Conservation (phyloP, 1,140 invertebrate genomes). For the Drosophila orena region DNA sequence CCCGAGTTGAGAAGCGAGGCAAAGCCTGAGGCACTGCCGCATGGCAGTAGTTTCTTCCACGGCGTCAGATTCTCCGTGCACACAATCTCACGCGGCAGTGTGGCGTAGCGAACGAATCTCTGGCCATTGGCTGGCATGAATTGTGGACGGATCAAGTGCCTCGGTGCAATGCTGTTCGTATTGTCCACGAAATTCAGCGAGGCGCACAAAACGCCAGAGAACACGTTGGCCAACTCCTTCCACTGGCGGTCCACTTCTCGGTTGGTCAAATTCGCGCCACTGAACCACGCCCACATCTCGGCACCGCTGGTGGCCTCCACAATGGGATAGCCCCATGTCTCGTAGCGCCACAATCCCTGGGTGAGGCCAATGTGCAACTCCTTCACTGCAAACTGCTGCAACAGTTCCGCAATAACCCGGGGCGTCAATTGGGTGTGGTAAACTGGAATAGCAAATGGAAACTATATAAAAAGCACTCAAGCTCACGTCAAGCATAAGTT, state of each 20-base stretch:
- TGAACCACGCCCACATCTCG: constrained; percentile 97
- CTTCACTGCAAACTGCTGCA: constrained; percentile 92
- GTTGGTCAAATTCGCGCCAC: constrained; percentile 83
- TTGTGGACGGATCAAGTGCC: constrained; percentile 92
- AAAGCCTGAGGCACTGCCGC: constrained; percentile 94
- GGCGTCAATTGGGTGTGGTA: constrained; percentile 95
- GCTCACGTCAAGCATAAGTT: background rate
- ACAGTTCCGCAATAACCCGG: constrained; percentile 94
- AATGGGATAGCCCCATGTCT: constrained; percentile 96
- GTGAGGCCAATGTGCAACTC: constrained; percentile 97
- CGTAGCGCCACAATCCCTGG: constrained; percentile 96
- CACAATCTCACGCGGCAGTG: constrained; percentile 96
- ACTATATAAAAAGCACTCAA: background rate
- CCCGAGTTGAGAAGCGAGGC: constrained; percentile 95
- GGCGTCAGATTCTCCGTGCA: constrained; percentile 99
- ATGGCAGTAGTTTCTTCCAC: constrained; percentile 98
- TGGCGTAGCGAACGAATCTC: constrained; percentile 88
- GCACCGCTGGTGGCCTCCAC: constrained; percentile 95
- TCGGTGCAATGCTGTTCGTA: constrained; percentile 94
- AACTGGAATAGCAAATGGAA: constrained; percentile 85
- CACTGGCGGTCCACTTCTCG: constrained; percentile 91
- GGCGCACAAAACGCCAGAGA: constrained; percentile 97
- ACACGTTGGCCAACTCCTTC: constrained; percentile 93
- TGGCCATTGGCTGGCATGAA: constrained; percentile 86
- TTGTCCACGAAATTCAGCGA: constrained; percentile 97